A percentile compares a stretch with the other conserved stretches of the same genome.
Evolutionary conservation across 2,888 invertebrate species (phyloP).

Genomic region (Lobophora halterata): DNA sequence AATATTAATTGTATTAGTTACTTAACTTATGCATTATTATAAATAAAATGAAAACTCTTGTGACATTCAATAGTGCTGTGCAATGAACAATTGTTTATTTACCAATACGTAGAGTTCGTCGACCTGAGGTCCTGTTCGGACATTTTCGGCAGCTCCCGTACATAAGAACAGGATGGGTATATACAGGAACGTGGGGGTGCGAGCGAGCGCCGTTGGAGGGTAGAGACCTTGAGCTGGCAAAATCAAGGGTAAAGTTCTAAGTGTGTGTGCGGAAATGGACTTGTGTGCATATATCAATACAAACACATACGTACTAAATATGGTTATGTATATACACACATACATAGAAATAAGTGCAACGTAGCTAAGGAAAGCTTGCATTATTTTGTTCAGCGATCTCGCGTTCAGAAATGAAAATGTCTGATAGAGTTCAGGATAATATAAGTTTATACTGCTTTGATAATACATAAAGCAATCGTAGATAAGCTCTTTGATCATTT

Average conservation of each 20-base stretch:
- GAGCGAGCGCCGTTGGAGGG: conserved; percentile 62
- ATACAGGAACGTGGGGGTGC: conserved; percentile 49
- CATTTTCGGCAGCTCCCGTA: conserved; percentile 72
- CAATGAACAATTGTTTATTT: conserved; percentile 77
- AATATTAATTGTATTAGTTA: too few species aligned
- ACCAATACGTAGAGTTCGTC: conserved; percentile 74
- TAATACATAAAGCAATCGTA: too few species aligned
- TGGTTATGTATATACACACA: too few species aligned
- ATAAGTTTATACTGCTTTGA: not conserved
- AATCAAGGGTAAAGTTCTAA: conserved; percentile 76
- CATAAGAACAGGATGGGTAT: conserved; percentile 60
- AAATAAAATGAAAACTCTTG: conserved; percentile 9
- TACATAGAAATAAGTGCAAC: conserved; percentile 3
- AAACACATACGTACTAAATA: conserved; percentile 7
- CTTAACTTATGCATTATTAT: conserved; percentile 2
- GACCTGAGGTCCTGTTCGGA: conserved; percentile 66
- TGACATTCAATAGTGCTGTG: conserved; percentile 48
- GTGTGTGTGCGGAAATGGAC: conserved; percentile 58
- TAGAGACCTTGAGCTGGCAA: conserved; percentile 81
- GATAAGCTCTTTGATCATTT: too few species aligned
- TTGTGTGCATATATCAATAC: conserved; percentile 45
- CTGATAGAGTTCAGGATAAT: not conserved
- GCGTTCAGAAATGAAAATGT: conserved; percentile 7
- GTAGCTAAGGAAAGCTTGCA: conserved; percentile 4
- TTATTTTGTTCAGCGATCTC: conserved; percentile 44